Percentiles rank a stretch among this genome's conserved stretches.
These are phyloP conservation scores for Poeciliopsis turrubarensis DNA, from an alignment of 2,113 vertebrate species.

Conservation along the genomic window DNA sequence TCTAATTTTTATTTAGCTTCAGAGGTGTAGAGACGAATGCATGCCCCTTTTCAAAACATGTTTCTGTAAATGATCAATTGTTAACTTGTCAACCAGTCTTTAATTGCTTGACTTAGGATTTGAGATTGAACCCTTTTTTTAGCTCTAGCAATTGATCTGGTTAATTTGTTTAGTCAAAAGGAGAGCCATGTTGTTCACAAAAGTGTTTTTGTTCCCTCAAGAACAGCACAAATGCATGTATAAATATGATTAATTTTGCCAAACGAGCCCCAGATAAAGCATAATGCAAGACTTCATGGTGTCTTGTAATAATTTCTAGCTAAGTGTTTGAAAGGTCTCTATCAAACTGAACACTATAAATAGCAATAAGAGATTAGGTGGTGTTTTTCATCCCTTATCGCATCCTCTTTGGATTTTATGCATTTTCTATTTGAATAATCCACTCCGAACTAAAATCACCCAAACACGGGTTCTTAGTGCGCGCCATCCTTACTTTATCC, in stretches of 20 bases:
- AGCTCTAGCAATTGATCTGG: not conserved
- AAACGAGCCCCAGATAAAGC: no score
- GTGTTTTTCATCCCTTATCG: not conserved
- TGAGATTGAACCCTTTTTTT: no score
- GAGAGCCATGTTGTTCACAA: not conserved
- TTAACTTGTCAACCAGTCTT: no score
- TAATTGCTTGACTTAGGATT: no score
- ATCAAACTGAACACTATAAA: not conserved
- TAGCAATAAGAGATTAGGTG: not conserved
- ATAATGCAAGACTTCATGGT: no score
- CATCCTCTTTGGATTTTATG: not conserved
- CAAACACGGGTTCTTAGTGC: slow-evolving; percentile 40
- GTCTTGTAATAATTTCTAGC: no score
- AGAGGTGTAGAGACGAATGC: not conserved
- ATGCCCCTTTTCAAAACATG: no score
- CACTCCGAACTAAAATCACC: slow-evolving; percentile 20
- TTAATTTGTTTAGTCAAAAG: not conserved
- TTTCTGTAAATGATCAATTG: no score
- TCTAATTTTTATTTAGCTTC: not conserved
- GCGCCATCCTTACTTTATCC: slow-evolving; percentile 44
- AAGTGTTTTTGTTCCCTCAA: not conserved
- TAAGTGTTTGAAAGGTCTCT: not conserved
- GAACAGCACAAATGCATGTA: not conserved
- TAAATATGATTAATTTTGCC: no score
- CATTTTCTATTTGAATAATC: slow-evolving; percentile 25